Conservation (phyloP, 2,888 invertebrate species). For the Oxytorus armatus region DNA sequence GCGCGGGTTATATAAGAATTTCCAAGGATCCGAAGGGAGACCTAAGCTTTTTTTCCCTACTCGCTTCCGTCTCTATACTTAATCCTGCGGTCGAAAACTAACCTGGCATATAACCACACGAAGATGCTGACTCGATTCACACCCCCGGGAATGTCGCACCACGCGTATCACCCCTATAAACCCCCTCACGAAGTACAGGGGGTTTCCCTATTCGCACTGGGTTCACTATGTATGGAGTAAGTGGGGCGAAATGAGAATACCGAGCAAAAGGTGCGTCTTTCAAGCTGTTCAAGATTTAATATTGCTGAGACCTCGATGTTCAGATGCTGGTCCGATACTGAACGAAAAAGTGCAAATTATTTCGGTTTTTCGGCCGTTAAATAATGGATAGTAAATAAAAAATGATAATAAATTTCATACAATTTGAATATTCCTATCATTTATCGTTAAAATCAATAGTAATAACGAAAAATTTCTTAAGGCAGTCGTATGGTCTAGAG, state of each 20-base stretch:
- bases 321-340: no score
- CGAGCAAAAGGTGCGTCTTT: neutral
- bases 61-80: constrained; percentile 38
- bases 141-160: constrained; percentile 62
- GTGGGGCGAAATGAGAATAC: neutral
- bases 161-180: constrained; percentile 30
- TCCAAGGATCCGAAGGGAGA: constrained; percentile 34
- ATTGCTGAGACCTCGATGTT: no score
- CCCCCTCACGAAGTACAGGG: constrained; percentile 33
- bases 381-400: no score
- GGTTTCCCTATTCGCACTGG: constrained; percentile 39
- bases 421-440: no score
- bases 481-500: no score
- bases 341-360: no score
- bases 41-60: constrained; percentile 44
- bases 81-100: constrained; percentile 60
- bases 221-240: constrained; percentile 10
- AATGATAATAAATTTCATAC: no score
- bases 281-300: no score
- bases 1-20: constrained; percentile 32
- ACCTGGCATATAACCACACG: constrained; percentile 62
- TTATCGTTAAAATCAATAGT: no score
- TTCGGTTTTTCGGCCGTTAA: no score
- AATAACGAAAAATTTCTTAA: no score
- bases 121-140: constrained; percentile 76